These are phyloP conservation scores for Anoncus sp. DNA, from an alignment of 2,888 invertebrate species.

Conservation along the genomic window DNA sequence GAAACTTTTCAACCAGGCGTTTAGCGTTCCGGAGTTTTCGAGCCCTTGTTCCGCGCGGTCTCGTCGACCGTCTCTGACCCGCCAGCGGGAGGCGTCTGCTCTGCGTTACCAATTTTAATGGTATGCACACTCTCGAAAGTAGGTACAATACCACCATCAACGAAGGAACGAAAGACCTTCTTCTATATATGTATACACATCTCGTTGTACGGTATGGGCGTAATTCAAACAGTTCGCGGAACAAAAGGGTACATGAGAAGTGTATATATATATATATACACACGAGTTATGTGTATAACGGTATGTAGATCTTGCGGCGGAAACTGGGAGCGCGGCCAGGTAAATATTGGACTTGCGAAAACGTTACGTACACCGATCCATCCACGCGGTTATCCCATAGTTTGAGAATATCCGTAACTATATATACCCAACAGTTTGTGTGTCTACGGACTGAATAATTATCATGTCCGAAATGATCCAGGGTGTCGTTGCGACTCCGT, in stretches of 20 bases:
- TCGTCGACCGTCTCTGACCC: neutral
- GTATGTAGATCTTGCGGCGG: slow-evolving; percentile 23
- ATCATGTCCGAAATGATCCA: too few relatives aligned
- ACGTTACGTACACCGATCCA: slow-evolving; percentile 27
- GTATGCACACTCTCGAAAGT: slow-evolving; percentile 59
- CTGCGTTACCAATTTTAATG: slow-evolving; percentile 60
- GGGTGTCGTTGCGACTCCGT: too few relatives aligned
- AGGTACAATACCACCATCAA: slow-evolving; percentile 29
- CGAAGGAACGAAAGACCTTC: slow-evolving; percentile 24
- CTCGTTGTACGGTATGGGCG: neutral
- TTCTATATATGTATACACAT: too few relatives aligned
- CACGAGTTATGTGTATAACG: slow-evolving; percentile 3
- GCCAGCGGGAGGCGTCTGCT: slow-evolving; percentile 15
- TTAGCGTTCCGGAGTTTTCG: slow-evolving; percentile 37
- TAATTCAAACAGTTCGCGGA: slow-evolving; percentile 60
- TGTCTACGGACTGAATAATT: too few relatives aligned
- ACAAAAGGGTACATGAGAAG: slow-evolving; percentile 53
- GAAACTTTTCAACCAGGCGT: slow-evolving; percentile 38
- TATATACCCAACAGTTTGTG: too few relatives aligned
- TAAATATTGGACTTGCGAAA: slow-evolving; percentile 55
- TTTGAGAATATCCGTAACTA: neutral
- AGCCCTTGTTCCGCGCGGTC: slow-evolving; percentile 6
- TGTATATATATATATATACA: slow-evolving; percentile 1
- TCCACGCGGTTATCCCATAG: neutral
- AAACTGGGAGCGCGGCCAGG: slow-evolving; percentile 32